phyloP scores from a whole-genome alignment of 2,113 vertebrate genomes.

The Petrocephalus zakoni region DNA sequence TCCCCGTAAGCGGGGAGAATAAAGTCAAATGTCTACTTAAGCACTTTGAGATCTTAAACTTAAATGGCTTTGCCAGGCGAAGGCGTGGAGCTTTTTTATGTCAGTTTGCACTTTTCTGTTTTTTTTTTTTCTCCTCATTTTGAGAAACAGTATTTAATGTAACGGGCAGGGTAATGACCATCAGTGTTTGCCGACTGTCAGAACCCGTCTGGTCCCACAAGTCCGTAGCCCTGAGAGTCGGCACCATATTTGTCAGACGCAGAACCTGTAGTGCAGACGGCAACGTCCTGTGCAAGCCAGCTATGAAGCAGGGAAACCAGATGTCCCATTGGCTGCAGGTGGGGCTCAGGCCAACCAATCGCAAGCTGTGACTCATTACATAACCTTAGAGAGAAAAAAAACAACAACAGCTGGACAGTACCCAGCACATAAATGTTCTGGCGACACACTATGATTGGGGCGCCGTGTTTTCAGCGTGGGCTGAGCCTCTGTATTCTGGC shows the following conservation, averaged over 20 bases:
- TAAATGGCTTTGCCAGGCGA: not conserved
- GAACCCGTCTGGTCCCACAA: not conserved
- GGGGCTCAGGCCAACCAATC: not conserved
- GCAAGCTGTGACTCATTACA: not conserved
- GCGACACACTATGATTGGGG: not conserved
- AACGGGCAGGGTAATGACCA: not conserved
- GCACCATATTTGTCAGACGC: not conserved
- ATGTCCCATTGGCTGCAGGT: not conserved
- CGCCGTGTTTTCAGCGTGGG: not conserved
- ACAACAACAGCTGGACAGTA: not conserved
- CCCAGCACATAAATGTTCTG: not conserved
- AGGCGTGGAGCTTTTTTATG: not conserved
- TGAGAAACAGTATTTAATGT: not conserved
- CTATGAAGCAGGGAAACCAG: not conserved
- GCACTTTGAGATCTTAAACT: not conserved
- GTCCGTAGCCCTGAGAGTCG: not conserved
- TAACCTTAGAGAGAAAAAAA: conserved; percentile 1
- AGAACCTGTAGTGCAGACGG: not conserved
- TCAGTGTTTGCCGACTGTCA: not conserved
- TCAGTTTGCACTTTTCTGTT: not conserved
- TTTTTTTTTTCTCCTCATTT: not conserved
- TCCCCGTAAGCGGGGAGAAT: not conserved
- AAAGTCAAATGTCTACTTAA: not conserved
- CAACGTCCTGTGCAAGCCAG: conserved; percentile 5
- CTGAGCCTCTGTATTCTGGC: not conserved